Evolutionary conservation across 2,888 invertebrate species (phyloP), one percentile per base, ranked within the genome.

Genomic region (Sphaerophoria taeniata): DNA sequence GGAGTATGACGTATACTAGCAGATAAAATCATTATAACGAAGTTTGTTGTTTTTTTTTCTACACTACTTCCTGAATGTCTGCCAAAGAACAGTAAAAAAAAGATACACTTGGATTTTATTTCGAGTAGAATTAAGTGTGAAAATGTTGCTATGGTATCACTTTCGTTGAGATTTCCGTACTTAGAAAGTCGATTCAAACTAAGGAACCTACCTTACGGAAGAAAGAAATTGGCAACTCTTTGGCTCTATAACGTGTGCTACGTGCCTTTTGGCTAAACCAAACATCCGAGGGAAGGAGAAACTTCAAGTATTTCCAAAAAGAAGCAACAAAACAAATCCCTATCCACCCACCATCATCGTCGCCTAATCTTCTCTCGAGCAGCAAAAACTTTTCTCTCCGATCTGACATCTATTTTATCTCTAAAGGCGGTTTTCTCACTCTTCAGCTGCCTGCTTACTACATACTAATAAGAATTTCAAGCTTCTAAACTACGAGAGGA

Each of bases 1-100:
- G 67, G 60, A 51, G 45, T 71, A 75, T 67, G 58, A 51, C 65
- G 36, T 71, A 73, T n/a, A n/a, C 73, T 73, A 45, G 43, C 39
- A 75, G 58, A 79, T 79, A 79, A 39, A 75, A 84, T 67, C 70
- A 34, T 73, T 77, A 73, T 60, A 65, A 77, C 56, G 33, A 63
- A 39, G 43, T 55, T 58, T 72, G n/a, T n/a, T n/a, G n/a, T n/a
- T n/a, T n/a, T n/a, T n/a, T 60, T 47, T 73, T 69, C 53, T 72
- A 78, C 78, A 78, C 74, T 74, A 83, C 74, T 78, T 83, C 78
- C 83, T 65, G 70, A 16, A 43, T 31, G 70, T 33, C 49, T 45
- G 51, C 63, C 14, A 43, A 43, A 60, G 33, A 36, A 43, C 39
- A 43, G 11, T 11, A 43, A 43, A 7, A 45, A 47, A 47, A 14